Evolutionary conservation across 2,797 vertebrate genomes (phyloP), one percentile per base, ranked within the genome.

Genomic region (Cygnus olor): DNA sequence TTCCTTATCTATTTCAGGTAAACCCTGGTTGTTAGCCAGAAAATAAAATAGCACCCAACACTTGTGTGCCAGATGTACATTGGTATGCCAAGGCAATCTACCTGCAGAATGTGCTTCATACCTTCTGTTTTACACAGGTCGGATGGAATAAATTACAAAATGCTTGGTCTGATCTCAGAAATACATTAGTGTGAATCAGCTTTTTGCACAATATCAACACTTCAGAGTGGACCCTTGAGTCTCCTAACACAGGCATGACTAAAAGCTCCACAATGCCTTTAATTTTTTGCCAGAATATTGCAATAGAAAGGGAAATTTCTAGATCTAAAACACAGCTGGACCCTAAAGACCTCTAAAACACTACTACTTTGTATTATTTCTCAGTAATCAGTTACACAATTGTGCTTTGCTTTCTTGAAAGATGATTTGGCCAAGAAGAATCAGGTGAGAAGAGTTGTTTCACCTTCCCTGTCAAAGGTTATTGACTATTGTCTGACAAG

Each of bases 401-500:
- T 22, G 21, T 64, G 25, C 47, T 49, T 49, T 57, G 44, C 58
- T 81, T 79, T 70, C 63, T 66, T 84, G 56, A 69, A 89, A 91
- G 85, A 57, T 82, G 8, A 68, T 68, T 84, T 77, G 51, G 24
- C 32, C n/a, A 85, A 53, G 40, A 95, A 22, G 56, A 90, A 77
- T 90, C 85, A 95, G 73, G 61, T 97, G 93, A 98, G 68, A 95
- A 82, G 83, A 96, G 68, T 60, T 96, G 90, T 95, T 98, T 95
- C 91, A 95, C 91, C 89, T 78, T 95, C 84, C 60, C 65, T 51
- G 80, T 79, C 93, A 74, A 83, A 95, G 95, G 95, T 97, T 96
- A 96, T 45, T 95, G 96, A 94, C 94, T 96, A 74, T 80, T 91
- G 87, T 77, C 83, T 96, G 96, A 96, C 94, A 95, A 97, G 95